Base-by-base conservation (phyloP, 2,888 invertebrate species). In the Masnerella sp. region DNA sequence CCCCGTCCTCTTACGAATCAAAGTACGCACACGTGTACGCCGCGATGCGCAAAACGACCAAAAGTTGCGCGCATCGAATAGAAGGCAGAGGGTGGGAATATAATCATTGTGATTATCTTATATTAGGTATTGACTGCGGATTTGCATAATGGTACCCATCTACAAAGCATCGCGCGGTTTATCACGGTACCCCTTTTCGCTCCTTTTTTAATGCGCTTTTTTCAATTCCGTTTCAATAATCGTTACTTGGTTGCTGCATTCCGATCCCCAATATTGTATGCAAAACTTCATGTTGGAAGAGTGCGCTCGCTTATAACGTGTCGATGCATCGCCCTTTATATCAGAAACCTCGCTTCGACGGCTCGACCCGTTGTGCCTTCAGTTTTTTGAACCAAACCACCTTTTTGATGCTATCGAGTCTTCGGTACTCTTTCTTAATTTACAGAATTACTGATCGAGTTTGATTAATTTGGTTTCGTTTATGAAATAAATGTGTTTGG, bases 71-170 rank as follows among this genome's bases (percentile, higher is more conserved):
- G 22, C 38, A 54, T 25, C 49, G 47, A 51, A 65, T 70, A 65
- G 77, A 73, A 71, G 80, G 76, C 73, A 78, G 79, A 79, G 75
- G 79, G 79, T 77, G 80, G 81, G 80, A 79, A 78, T 81, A 81
- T 87, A 86, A 87, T 87, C 85, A 87, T 85, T 83, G 83, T 85
- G 84, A 87, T 87, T 86, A 87, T 86, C 85, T 86, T 83, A 83
- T 86, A 86, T 87, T 85, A 87, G 85, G 85, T 86, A 86, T 87
- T 86, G 86, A 86, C 84, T 83, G 82, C 84, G 81, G 79, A 86
- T 87, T 86, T 86, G 83, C 87, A 86, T 87, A 86, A 87, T 86
- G 82, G 83, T 82, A 82, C 79, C 82, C 81, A 81, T 81, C 82
- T 81, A 81, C 77, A 77, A 77, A 80, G 70, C 75, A 74, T 49